phyloP scores from a whole-genome alignment of 35 echinoderm and acorn worm genomes.

The Apostichopus parvimensis region DNA sequence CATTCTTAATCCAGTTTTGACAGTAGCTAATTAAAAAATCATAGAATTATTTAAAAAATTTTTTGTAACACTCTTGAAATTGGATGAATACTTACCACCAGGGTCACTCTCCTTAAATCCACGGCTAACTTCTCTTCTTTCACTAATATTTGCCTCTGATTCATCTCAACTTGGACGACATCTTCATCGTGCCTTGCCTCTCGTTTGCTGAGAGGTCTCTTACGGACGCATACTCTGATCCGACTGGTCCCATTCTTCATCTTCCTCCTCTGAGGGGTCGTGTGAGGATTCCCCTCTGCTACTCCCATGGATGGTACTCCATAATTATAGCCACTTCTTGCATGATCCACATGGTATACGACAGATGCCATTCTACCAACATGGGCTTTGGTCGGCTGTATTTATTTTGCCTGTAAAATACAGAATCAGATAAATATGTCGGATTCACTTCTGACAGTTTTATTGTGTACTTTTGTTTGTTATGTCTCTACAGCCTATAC shows the following conservation, averaged over 20 bases:
- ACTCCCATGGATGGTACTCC: constrained; percentile 62
- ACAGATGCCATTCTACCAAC: background rate
- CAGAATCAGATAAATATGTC: too few relatives aligned
- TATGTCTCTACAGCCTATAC: too few relatives aligned
- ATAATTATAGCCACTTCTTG: constrained; percentile 70
- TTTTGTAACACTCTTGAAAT: too few relatives aligned
- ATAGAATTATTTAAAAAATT: too few relatives aligned
- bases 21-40: too few relatives aligned
- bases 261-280: constrained; percentile 1
- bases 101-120: constrained; percentile 75
- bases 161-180: constrained; percentile 53
- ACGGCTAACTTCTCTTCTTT: constrained; percentile 79
- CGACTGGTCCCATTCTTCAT: background rate
- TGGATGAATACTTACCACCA: constrained; percentile 68
- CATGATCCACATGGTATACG: constrained; percentile 38
- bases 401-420: too few relatives aligned
- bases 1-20: too few relatives aligned
- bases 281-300: background rate
- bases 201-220: constrained; percentile 79
- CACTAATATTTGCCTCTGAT: constrained; percentile 46
- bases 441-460: too few relatives aligned
- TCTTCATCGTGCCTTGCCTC: constrained; percentile 70
- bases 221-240: constrained; percentile 87
- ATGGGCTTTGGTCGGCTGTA: too few relatives aligned
- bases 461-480: too few relatives aligned